Conservation (phyloP, 1,140 invertebrate species). For the Stegodyphus dumicola region DNA sequence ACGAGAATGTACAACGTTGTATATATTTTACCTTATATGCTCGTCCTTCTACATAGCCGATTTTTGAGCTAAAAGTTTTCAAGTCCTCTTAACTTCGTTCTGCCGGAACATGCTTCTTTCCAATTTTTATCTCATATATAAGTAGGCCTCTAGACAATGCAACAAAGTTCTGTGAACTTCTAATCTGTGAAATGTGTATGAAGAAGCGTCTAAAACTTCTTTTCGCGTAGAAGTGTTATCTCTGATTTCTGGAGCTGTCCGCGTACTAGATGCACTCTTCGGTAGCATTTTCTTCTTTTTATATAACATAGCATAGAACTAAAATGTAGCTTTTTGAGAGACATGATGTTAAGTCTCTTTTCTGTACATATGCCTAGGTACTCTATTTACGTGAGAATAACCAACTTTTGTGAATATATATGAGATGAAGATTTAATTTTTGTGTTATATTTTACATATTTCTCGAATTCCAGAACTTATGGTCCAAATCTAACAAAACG, state of each 20-base stretch:
- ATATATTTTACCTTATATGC: slow-evolving; percentile 15
- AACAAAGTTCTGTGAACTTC: not conserved
- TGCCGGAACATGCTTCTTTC: too few species aligned
- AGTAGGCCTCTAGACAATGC: not conserved
- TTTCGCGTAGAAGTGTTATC: too few species aligned
- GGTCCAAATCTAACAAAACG: too few species aligned
- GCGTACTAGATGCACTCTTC: not conserved
- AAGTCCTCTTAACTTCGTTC: not conserved
- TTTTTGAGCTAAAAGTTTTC: not conserved
- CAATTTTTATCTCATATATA: not conserved
- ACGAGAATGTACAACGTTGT: not conserved
- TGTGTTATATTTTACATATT: too few species aligned
- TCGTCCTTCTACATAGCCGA: slow-evolving; percentile 4
- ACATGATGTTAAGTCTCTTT: not conserved
- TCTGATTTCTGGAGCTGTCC: too few species aligned
- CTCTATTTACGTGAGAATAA: not conserved
- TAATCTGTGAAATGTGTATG: too few species aligned
- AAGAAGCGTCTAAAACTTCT: too few species aligned
- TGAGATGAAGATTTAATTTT: too few species aligned
- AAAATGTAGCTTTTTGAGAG: not conserved
- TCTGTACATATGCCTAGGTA: not conserved
- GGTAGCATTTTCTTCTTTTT: not conserved
- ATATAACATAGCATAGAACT: not conserved
- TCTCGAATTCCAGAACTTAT: too few species aligned
- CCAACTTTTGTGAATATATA: not conserved